Conservation (phyloP, 2,888 invertebrate species). For the Ophion costatus region DNA sequence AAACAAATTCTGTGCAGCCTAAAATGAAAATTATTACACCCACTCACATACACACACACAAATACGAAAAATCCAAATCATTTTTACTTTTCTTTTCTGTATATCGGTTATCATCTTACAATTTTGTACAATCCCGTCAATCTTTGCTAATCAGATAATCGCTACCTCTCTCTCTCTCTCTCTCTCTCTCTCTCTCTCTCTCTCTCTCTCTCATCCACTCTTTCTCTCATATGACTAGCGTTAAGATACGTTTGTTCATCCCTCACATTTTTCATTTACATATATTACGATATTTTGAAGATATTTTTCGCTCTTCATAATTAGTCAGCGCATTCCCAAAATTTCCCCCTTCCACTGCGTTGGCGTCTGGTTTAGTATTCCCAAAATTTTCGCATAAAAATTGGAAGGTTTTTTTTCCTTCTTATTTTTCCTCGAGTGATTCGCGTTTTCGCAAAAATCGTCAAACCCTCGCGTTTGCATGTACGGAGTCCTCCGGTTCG, state of each 20-base stretch:
- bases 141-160: conserved; percentile 33
- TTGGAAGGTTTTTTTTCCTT: no score
- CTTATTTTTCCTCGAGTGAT: no score
- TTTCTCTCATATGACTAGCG: conserved; percentile 73
- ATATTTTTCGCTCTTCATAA: conserved; percentile 32
- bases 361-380: no score
- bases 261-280: conserved; percentile 21
- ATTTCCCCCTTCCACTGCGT: no score
- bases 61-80: conserved; percentile 7
- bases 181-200: conserved; percentile 42
- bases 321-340: conserved; percentile 11
- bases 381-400: no score
- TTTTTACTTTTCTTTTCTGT: conserved; percentile 56
- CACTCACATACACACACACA: conserved; percentile 10
- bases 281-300: conserved; percentile 14
- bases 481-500: background rate
- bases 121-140: conserved; percentile 75
- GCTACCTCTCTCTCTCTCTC: conserved; percentile 28
- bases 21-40: conserved; percentile 16
- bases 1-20: conserved; percentile 15
- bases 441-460: no score
- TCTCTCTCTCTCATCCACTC: conserved; percentile 22
- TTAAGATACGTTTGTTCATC: conserved; percentile 69
- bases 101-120: conserved; percentile 68
- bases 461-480: no score